Evolutionary conservation across 2,113 vertebrate species (phyloP).

Genomic region (Eudyptes chrysolophus): DNA sequence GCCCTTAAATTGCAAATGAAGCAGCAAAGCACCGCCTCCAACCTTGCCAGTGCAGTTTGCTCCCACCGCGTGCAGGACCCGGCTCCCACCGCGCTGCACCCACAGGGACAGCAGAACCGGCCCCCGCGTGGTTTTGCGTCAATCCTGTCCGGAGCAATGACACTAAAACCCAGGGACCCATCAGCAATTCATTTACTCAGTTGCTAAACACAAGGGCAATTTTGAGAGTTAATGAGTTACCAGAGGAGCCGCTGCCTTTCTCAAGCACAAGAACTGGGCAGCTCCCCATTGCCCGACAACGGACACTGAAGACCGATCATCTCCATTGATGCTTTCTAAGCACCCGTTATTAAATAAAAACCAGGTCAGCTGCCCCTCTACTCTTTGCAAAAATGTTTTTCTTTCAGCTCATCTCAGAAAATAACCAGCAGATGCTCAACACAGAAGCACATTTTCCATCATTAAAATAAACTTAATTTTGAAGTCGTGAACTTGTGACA

Average conservation of each 20-base stretch:
- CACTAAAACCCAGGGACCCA: neutral
- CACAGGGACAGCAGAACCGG: accelerated
- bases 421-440: neutral
- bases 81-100: neutral
- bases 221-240: constrained; percentile 35
- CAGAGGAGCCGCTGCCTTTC: neutral
- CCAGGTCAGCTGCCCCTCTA: neutral
- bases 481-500: constrained; percentile 17
- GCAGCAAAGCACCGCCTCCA: neutral
- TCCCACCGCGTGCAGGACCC: accelerated
- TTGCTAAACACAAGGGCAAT: neutral
- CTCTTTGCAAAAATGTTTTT: neutral
- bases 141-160: neutral
- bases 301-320: neutral
- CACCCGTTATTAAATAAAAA: neutral
- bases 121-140: accelerated
- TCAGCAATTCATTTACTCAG: neutral
- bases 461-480: constrained; percentile 39
- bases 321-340: neutral
- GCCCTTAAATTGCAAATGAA: neutral
- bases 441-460: neutral
- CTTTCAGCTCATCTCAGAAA: neutral
- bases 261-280: neutral
- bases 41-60: accelerated
- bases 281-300: neutral